Evolutionary conservation across 2,888 invertebrate genomes (phyloP), one percentile per base, ranked within the genome.

Genomic region (Amiota minor): DNA sequence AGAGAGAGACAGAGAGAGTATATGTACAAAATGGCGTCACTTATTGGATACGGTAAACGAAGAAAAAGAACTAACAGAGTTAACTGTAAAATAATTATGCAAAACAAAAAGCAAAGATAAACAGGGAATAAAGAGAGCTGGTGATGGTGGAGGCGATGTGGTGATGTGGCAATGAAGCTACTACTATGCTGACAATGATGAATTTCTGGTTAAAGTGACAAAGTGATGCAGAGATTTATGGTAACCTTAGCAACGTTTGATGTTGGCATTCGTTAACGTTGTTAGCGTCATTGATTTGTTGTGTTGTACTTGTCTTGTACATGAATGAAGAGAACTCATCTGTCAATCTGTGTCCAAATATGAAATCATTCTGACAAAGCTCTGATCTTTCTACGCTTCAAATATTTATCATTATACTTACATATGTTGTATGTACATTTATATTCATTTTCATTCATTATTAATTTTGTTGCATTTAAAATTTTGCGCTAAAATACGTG

Each of bases 161-260:
- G 8, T 9, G 50, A 9, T 45, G 8, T 8, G 50, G 11, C 53
- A 53, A n/a, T 53, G 50, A 53, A 20, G 59, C 59, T 59, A 20
- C n/a, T 9, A 50, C 14, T 50, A 0, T 9, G 53, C 9, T 46
- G 50, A 23, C 23, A 23, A 68, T 68, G 67, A 53, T 53, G 67
- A 18, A 9, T 50, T 68, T 68, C 9, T 23, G 50, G 50, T 68
- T 68, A 35, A 47, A 65, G 49, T 68, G 70, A 70, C 70, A 70
- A 70, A 70, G 56, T 56, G 70, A 59, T 59, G 70, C 46, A 56
- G 56, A 59, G 56, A 65, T 8, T 56, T 45, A 65, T 45, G 23
- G 12, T 11, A 16, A 72, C 74, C 86, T 71, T 84, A 83, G 78
- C 78, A 83, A 83, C 83, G 80, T 83, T 83, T 83, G 86, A 83